Conservation (phyloP, 2,113 vertebrate species). For the Numenius arquata region DNA sequence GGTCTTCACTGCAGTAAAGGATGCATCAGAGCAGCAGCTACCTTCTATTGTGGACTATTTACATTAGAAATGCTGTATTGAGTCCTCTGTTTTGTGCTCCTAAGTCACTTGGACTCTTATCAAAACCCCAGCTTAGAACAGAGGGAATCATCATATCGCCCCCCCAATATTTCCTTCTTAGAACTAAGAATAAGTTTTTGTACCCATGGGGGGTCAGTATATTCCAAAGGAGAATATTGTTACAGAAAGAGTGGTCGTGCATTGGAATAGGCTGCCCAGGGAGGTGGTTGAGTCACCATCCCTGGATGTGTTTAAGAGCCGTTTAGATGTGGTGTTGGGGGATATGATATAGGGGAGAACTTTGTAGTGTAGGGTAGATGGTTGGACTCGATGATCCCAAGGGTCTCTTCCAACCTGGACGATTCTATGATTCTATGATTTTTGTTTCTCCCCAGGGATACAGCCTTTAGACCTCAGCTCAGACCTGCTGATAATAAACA, state of each 20-base stretch:
- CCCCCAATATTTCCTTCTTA: background rate
- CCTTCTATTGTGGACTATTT: background rate
- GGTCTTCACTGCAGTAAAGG: background rate
- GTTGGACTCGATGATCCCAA: no score
- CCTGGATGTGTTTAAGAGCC: no score
- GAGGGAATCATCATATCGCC: background rate
- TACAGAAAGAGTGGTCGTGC: no score
- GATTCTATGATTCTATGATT: no score
- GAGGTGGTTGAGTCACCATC: no score
- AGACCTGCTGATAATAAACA: background rate
- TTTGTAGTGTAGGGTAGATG: no score
- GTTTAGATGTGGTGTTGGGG: no score
- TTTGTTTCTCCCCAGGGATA: background rate
- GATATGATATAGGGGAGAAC: no score
- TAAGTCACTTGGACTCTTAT: background rate
- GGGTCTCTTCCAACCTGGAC: no score
- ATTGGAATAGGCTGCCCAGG: no score
- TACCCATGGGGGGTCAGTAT: background rate
- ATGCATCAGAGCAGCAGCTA: background rate
- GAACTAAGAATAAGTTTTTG: background rate
- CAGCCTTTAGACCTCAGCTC: background rate
- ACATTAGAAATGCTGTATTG: background rate
- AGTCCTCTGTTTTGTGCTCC: background rate
- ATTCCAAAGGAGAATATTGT: background rate
- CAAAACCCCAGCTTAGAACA: background rate